phyloP scores from a whole-genome alignment of 2,113 vertebrate species.

The Catharus bicknelli region DNA sequence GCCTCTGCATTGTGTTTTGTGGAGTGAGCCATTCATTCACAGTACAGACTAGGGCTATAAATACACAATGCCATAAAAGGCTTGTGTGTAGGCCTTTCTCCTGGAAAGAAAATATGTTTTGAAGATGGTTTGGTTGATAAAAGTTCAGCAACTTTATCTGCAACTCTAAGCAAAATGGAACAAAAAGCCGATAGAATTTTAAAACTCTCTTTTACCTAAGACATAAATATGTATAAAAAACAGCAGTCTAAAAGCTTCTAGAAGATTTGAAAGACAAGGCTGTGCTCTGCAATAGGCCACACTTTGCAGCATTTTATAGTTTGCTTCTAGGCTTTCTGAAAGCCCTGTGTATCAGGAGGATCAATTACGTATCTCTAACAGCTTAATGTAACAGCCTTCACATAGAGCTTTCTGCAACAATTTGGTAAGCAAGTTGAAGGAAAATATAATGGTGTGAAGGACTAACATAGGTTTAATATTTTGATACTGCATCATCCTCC shows the following conservation, averaged over 20 bases:
- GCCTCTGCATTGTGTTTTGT: not conserved
- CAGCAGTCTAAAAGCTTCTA: not conserved
- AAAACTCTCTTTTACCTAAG: not conserved
- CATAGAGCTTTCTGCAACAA: not conserved
- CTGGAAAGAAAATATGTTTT: slow-evolving; percentile 2
- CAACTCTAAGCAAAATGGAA: not conserved
- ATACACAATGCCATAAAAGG: slow-evolving; percentile 11
- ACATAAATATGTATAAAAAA: not conserved
- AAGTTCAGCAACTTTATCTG: not conserved
- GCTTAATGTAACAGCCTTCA: not conserved
- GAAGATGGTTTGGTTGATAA: not conserved
- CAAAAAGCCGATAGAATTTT: not conserved
- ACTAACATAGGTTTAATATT: not conserved
- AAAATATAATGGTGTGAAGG: not conserved
- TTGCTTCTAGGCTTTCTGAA: not conserved
- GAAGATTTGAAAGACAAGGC: not conserved
- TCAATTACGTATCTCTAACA: not conserved
- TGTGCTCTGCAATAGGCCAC: not conserved
- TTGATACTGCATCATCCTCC: not conserved
- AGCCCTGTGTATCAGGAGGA: not conserved
- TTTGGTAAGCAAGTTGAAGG: not conserved
- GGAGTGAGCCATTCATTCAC: not conserved
- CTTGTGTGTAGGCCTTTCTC: not conserved
- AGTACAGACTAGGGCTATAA: not conserved
- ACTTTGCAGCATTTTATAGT: not conserved